phyloP scores from a whole-genome alignment of 1,140 invertebrate species.

The Metopolophium dirhodum region DNA sequence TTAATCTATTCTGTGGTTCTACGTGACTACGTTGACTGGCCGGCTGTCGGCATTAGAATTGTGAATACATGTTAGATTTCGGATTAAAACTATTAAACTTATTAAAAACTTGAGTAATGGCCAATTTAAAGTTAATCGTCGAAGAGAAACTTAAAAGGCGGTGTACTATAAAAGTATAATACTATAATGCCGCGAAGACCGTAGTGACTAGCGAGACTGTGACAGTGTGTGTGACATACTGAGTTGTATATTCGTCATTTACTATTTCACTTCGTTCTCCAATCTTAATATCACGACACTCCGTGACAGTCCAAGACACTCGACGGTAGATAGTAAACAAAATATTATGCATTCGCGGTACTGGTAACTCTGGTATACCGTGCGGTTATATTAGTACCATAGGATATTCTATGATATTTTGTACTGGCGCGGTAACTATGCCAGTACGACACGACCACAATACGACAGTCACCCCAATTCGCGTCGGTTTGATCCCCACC shows the following conservation, averaged over 20 bases:
- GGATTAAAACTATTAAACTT: background rate
- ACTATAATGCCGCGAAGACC: background rate
- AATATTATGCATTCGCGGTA: background rate
- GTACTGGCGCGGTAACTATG: background rate
- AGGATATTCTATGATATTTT: no score
- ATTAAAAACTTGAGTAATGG: background rate
- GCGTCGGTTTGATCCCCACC: background rate
- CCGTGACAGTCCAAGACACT: background rate
- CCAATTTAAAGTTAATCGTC: background rate
- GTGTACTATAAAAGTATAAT: background rate
- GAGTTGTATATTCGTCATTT: background rate
- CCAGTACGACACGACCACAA: background rate
- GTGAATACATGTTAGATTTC: background rate
- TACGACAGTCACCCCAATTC: background rate
- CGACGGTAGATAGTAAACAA: constrained; percentile 5
- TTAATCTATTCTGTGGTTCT: no score
- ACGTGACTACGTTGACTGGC: background rate
- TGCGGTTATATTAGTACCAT: background rate
- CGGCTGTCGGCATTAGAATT: background rate
- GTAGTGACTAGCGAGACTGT: background rate
- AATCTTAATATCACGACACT: background rate
- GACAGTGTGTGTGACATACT: background rate
- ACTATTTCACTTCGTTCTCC: background rate
- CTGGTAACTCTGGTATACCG: background rate
- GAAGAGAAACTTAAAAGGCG: background rate